phyloP scores from a whole-genome alignment of 2,888 invertebrate genomes.

The Phaonia tiefii region DNA sequence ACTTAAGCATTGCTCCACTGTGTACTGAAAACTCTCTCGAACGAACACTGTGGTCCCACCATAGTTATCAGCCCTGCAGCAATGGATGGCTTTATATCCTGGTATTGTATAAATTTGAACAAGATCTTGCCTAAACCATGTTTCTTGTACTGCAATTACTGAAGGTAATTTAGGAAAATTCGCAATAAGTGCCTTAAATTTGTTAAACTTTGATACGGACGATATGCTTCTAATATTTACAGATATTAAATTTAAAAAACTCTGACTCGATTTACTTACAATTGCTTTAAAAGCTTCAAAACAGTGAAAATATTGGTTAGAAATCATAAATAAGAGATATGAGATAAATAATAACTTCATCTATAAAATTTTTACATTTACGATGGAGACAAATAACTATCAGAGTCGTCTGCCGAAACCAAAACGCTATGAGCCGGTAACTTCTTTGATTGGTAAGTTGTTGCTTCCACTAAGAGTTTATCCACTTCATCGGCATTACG shows the following conservation, averaged over 20 bases:
- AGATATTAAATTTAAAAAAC: neutral
- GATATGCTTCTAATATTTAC: neutral
- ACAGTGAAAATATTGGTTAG: neutral
- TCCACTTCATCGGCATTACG: conserved; percentile 20
- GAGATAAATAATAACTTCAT: neutral
- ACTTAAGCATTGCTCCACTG: neutral
- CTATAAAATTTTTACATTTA: neutral
- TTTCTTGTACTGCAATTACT: conserved; percentile 3
- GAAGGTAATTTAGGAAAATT: conserved; percentile 1
- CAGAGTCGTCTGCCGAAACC: neutral
- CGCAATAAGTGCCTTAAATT: neutral
- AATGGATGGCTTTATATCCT: conserved; percentile 25
- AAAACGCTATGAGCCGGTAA: neutral
- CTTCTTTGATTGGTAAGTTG: no score
- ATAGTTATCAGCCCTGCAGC: conserved; percentile 26
- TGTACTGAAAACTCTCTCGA: neutral
- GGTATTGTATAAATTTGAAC: conserved; percentile 14
- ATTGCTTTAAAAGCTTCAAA: neutral
- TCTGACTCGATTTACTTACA: neutral
- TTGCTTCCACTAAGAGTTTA: neutral
- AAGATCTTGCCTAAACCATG: neutral
- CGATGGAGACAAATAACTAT: neutral
- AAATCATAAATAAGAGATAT: conserved; percentile 2
- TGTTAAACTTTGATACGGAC: conserved; percentile 2
- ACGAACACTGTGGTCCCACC: conserved; percentile 16